Evolutionary conservation across 2,888 invertebrate species (phyloP).

Genomic region (Cordylochernes scorpioides): DNA sequence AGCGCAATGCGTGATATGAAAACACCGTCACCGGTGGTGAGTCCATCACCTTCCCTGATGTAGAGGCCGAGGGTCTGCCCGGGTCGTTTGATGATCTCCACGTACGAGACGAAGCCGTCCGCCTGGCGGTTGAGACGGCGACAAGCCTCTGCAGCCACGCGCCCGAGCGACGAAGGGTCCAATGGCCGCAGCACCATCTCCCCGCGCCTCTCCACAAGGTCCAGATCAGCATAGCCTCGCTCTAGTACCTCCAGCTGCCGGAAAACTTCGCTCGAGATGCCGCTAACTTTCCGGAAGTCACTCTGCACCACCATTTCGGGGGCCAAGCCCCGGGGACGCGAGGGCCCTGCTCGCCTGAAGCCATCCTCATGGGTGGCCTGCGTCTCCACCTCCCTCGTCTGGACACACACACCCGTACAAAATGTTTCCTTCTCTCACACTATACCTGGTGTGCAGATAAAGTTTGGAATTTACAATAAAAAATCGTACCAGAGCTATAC

Average conservation of each 20-base stretch:
- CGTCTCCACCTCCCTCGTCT: too few relatives aligned
- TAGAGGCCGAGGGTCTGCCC: constrained; percentile 93
- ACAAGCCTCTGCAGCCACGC: constrained; percentile 57
- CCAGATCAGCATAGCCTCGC: constrained; percentile 62
- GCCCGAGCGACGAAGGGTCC: constrained; percentile 58
- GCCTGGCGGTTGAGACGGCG: constrained; percentile 40
- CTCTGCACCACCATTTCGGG: constrained; percentile 43
- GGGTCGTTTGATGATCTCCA: constrained; percentile 94
- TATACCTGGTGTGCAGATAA: too few relatives aligned
- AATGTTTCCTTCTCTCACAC: too few relatives aligned
- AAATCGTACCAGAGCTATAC: too few relatives aligned
- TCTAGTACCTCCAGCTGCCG: constrained; percentile 86
- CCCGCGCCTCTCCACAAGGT: constrained; percentile 56
- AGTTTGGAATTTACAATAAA: too few relatives aligned
- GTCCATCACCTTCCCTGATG: constrained; percentile 92
- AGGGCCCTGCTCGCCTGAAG: constrained; percentile 2
- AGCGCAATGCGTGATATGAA: constrained; percentile 88
- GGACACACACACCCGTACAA: too few relatives aligned
- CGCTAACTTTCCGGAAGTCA: constrained; percentile 81
- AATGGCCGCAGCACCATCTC: constrained; percentile 82
- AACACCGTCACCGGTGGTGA: constrained; percentile 75
- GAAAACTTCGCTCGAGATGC: constrained; percentile 84
- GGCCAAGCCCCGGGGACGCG: constrained; percentile 6
- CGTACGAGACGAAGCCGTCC: constrained; percentile 28
- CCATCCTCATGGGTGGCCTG: too few relatives aligned